Conservation (phyloP, 2,113 vertebrate species). For the Cephalophus harveyi region DNA sequence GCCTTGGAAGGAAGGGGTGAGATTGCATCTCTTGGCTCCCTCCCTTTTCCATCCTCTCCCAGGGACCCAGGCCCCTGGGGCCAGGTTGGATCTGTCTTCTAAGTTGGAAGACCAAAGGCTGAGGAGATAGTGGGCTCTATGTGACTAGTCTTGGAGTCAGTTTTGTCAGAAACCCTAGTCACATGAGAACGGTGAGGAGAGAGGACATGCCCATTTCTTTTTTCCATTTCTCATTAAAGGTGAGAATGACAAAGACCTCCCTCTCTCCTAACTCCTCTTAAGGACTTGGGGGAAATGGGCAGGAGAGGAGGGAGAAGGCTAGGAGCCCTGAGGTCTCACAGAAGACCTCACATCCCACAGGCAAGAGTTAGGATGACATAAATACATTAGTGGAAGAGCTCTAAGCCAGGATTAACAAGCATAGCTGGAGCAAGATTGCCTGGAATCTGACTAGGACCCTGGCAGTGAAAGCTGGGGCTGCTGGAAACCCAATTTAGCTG, state of each 20-base stretch:
- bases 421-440: neutral
- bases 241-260: conserved; percentile 8
- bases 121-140: neutral
- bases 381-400: neutral
- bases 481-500: conserved; percentile 13
- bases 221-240: conserved; percentile 1
- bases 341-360: neutral
- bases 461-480: conserved; percentile 66
- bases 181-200: neutral
- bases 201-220: neutral
- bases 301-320: neutral
- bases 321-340: neutral
- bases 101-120: neutral
- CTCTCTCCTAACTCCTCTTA: neutral
- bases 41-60: neutral
- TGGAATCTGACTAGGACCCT: conserved; percentile 45
- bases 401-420: conserved; percentile 22
- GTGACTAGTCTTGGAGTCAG: neutral
- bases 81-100: neutral
- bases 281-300: neutral
- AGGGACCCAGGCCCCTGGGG: neutral
- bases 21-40: neutral
- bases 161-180: conserved; percentile 22
- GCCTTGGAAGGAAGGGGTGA: neutral
- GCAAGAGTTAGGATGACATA: neutral